Conservation (phyloP, 2,113 vertebrate genomes). For the Montifringilla adamsi region DNA sequence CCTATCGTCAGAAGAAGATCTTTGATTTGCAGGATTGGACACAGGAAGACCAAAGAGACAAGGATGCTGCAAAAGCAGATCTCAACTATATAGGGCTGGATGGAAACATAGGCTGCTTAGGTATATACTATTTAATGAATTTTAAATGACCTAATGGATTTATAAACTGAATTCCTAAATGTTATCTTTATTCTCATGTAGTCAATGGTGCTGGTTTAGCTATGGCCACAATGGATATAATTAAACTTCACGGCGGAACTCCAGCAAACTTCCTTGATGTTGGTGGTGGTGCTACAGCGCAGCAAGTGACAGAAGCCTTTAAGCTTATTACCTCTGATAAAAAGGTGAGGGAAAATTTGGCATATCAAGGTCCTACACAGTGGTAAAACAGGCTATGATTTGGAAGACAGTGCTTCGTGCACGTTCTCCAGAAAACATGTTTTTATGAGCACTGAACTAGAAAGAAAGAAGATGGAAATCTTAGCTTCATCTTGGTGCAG, state of each 20-base stretch:
- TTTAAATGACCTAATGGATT: neutral
- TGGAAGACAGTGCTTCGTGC: neutral
- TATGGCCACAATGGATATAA: constrained; percentile 99
- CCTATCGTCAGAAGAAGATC: constrained; percentile 90
- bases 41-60: constrained; percentile 92
- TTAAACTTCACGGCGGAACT: constrained; percentile 96
- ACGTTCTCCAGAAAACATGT: neutral
- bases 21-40: constrained; percentile 93
- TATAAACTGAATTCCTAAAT: constrained; percentile 28
- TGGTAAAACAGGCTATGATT: neutral
- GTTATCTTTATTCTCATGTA: constrained; percentile 48
- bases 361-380: neutral
- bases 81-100: constrained; percentile 98
- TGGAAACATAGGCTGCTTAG: constrained; percentile 95
- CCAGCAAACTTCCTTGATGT: constrained; percentile 99
- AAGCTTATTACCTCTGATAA: constrained; percentile 97
- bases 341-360: constrained; percentile 79
- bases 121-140: constrained; percentile 62
- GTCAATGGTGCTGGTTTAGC: constrained; percentile 98
- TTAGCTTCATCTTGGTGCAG: neutral
- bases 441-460: neutral
- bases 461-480: neutral
- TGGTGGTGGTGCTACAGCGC: constrained; percentile 96
- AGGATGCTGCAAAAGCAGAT: constrained; percentile 86
- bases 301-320: constrained; percentile 99